Base-by-base conservation (phyloP, 1,140 invertebrate species). In the Carposina sasakii region DNA sequence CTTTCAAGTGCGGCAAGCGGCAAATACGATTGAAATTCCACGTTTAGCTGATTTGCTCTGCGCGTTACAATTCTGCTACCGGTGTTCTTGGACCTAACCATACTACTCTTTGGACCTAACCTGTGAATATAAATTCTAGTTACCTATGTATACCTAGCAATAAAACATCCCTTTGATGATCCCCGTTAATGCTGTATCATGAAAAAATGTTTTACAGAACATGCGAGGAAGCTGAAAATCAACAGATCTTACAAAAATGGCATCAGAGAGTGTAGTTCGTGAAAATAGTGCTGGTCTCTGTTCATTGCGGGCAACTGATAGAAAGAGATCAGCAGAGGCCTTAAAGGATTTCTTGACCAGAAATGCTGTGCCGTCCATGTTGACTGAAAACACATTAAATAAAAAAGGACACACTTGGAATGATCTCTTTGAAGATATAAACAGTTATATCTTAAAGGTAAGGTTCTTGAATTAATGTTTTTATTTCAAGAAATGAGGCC, bases 401-500 rank as follows among this genome's bases (percentile, higher is more conserved):
- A 77, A 69, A 20, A 55, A 48, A 19, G 75, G 72, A 5, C 77
- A 71, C 49, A 60, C 53, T 17, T 83, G 79, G 79, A 77, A 74
- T 56, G 51, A 77, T 52, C 36, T 83, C 10, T 83, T 81, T 68
- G 69, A 69, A 47, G 61, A 75, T 36, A 70, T 83, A 4, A 68
- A 77, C 61, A 72, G 78, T 28, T 78, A 66, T 54, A 61, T 81
- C 42, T 46, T 83, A 28, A 78, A 76, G 68, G 78, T 82, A 62
- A 41, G 6, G 28, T 46, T 24, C 30, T 44, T 20, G 8, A 39
- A 48, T 28, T 2, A 34, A 26, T 23, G 13, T 21, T 41, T 10
- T 23, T n/a, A 3, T 12, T 23, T 22, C 12, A 41, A 41, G 6
- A 28, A 6, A 6, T 28, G 24, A 28, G 6, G 6, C 12, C 24